A percentile compares a stretch with the other conserved stretches of the same genome.
phyloP scores from a whole-genome alignment of 2,797 vertebrate genomes.

The Sebastes trivittatus region DNA sequence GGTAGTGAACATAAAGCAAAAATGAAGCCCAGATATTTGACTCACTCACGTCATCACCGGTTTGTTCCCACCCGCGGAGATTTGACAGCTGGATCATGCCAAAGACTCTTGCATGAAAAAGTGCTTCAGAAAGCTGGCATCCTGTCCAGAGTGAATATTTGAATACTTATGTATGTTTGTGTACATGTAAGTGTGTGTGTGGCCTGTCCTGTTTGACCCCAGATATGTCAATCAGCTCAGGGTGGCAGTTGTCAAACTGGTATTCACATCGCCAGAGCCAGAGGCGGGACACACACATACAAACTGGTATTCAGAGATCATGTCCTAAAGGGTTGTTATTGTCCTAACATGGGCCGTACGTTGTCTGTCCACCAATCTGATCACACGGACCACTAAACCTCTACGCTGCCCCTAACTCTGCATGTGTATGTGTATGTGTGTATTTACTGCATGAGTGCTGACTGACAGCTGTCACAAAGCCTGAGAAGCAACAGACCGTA shows the following conservation, averaged over 20 bases:
- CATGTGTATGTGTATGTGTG: constrained; percentile 20
- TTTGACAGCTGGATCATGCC: constrained; percentile 66
- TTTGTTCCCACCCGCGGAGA: constrained; percentile 47
- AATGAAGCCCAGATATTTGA: constrained; percentile 17
- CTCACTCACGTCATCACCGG: constrained; percentile 43
- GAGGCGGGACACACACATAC: constrained; percentile 17
- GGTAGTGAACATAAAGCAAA: constrained; percentile 13
- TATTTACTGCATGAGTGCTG: constrained; percentile 34
- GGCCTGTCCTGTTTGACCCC: constrained; percentile 62
- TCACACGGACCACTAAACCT: constrained; percentile 81
- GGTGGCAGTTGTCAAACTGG: constrained; percentile 62
- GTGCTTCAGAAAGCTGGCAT: constrained; percentile 40
- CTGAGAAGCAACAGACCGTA: constrained; percentile 52
- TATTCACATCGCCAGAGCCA: constrained; percentile 44
- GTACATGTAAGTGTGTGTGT: constrained; percentile 46
- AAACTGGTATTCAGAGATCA: constrained; percentile 46
- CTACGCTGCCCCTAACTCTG: constrained; percentile 58
- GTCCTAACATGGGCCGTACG: constrained; percentile 57
- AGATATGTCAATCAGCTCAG: constrained; percentile 76
- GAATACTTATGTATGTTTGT: constrained; percentile 31
- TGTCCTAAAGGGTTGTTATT: constrained; percentile 65
- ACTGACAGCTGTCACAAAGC: constrained; percentile 74
- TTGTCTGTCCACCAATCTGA: constrained; percentile 73
- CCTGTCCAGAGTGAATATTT: constrained; percentile 51
- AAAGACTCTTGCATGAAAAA: constrained; percentile 42